Evolutionary conservation across 92 coral and sea anemone genomes (phyloP).

Genomic region (Palythoa heliodiscus): DNA sequence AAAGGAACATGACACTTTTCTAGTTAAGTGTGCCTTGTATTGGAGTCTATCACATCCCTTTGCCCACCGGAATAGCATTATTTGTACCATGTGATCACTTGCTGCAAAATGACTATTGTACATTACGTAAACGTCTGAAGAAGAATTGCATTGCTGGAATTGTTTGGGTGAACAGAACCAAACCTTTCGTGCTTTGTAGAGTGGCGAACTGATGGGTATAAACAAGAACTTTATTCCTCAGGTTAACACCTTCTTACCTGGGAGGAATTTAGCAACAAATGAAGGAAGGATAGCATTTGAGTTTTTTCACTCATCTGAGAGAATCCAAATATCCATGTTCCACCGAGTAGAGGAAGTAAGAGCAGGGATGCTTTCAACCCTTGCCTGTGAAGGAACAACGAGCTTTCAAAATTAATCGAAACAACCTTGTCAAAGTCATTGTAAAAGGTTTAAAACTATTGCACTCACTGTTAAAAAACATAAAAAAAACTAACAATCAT

Average conservation of each 20-base stretch:
- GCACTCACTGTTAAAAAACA: not conserved
- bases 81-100: no score
- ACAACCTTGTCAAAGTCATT: not conserved
- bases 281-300: conserved; percentile 69
- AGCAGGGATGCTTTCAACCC: conserved; percentile 76
- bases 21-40: no score
- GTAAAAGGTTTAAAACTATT: not conserved
- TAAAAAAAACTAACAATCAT: no score
- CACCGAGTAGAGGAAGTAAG: conserved; percentile 83
- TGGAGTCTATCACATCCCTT: no score
- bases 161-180: no score
- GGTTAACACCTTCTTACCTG: conserved; percentile 59
- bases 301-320: conserved; percentile 75
- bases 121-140: no score
- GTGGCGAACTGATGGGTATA: no score
- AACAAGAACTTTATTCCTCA: not conserved
- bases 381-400: conserved; percentile 47
- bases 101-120: no score
- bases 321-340: conserved; percentile 89
- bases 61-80: no score
- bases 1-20: no score
- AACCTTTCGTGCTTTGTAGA: no score
- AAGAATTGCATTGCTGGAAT: no score
- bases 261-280: conserved; percentile 72
- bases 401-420: not conserved